Base-by-base conservation (phyloP, 2,797 vertebrate genomes). In the Chiroxiphia lanceolata region DNA sequence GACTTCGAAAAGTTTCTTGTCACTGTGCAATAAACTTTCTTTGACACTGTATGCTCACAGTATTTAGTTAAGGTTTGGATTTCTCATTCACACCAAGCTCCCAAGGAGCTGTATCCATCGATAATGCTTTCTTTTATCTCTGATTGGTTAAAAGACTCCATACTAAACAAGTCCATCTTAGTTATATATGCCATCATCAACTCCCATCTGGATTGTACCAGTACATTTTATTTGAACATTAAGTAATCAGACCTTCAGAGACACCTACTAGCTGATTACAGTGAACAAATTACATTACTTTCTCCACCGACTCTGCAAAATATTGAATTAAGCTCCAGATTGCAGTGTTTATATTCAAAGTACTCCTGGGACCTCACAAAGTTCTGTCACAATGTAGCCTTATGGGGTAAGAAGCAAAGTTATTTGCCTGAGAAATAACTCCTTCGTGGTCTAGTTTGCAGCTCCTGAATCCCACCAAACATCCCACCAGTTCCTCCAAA, bases 261-360 rank as follows among this genome's bases (percentile, higher is more conserved):
- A 95, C 84, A 92, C 47, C 70, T 89, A 74, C 78, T 87, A 87
- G 78, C 86, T 95, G 93, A 97, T 95, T 97, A 95, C 70, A 85
- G 75, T 31, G 81, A 94, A 94, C 81, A 96, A 97, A 97, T 95
- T 89, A 60, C 40, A 95, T 97, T 96, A 90, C 71, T 80, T 95
- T 92, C 92, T 94, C 60, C 86, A 96, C 71, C 90, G 93, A 90
- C 90, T 96, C 68, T 5, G 2, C 48, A 89, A 96, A 96, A 94
- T 96, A 95, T 85, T 87, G 86, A 93, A 93, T 95, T 93, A 93
- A 92, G 71, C 60, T 93, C 64, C 77, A 93, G 83, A 96, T 82
- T 92, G 93, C 68, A 83, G 70, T 63, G 63, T 93, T 95, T 96
- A 87, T 92, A 93, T 94, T 92, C 84, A 85, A 91, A 92, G 78